Evolutionary conservation across 2,888 invertebrate genomes (phyloP).

Genomic region (Cremastinae sp.): DNA sequence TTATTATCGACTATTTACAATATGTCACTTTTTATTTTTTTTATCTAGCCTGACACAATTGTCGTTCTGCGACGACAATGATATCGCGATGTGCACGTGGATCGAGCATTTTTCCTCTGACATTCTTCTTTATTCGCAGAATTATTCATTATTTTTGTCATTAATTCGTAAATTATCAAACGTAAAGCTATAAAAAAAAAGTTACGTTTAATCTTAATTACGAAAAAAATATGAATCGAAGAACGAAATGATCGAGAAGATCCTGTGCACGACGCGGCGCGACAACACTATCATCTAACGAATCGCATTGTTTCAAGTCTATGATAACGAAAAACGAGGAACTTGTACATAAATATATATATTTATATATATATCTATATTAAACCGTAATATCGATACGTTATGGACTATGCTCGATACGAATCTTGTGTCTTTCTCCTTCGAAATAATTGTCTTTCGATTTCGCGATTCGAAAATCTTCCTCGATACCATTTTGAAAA

Average conservation of each 20-base stretch:
- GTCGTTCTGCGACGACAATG: constrained; percentile 63
- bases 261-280: constrained; percentile 58
- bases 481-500: no score
- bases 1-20: constrained; percentile 73
- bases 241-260: constrained; percentile 27
- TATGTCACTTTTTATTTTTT: constrained; percentile 64
- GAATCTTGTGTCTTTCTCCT: constrained; percentile 43
- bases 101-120: constrained; percentile 22
- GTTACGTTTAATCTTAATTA: no score
- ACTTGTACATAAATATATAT: constrained; percentile 79
- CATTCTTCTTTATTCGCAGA: neutral
- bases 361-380: constrained; percentile 59
- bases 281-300: constrained; percentile 67
- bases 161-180: constrained; percentile 11
- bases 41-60: constrained; percentile 69
- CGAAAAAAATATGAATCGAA: neutral
- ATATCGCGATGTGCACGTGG: constrained; percentile 60
- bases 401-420: constrained; percentile 62
- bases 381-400: constrained; percentile 73
- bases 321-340: constrained; percentile 74
- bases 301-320: constrained; percentile 62
- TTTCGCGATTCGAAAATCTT: neutral
- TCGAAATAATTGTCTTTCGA: constrained; percentile 1
- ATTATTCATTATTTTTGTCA: neutral
- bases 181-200: no score